phyloP scores from a whole-genome alignment of 2,888 invertebrate species.

The Cerceris rybyensis region DNA sequence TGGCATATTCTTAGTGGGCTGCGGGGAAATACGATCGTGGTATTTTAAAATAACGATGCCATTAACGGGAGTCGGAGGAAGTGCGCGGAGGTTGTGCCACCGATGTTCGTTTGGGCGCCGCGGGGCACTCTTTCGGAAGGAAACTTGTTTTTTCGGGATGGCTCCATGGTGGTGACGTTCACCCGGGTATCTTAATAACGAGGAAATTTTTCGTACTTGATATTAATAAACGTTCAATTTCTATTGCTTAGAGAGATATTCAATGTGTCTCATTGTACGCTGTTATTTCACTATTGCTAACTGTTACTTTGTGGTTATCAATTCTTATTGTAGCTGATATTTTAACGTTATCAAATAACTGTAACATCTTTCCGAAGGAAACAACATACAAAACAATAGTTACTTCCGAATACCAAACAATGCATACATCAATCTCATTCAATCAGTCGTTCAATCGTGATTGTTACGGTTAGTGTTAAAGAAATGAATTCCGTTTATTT shows the following conservation, averaged over 20 bases:
- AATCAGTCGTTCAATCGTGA: no score
- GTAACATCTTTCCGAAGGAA: no score
- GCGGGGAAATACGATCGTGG: slow-evolving; percentile 77
- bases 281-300: no score
- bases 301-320: no score
- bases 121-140: slow-evolving; percentile 53
- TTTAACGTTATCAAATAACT: no score
- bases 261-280: not conserved
- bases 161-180: not conserved
- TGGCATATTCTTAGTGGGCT: slow-evolving; percentile 72
- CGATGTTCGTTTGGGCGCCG: slow-evolving; percentile 49
- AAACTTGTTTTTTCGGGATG: slow-evolving; percentile 33
- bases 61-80: slow-evolving; percentile 78
- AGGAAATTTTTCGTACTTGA: slow-evolving; percentile 5
- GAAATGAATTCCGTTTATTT: no score
- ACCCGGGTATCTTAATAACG: not conserved
- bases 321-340: no score
- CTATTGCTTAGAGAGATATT: slow-evolving; percentile 61
- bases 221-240: not conserved
- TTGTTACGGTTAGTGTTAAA: no score
- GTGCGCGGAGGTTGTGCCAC: slow-evolving; percentile 68
- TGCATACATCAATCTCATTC: no score
- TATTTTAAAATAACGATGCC: slow-evolving; percentile 81
- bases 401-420: no score
- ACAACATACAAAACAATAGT: no score